Conservation (phyloP, 2,888 invertebrate species). For the Melolontha melolontha region DNA sequence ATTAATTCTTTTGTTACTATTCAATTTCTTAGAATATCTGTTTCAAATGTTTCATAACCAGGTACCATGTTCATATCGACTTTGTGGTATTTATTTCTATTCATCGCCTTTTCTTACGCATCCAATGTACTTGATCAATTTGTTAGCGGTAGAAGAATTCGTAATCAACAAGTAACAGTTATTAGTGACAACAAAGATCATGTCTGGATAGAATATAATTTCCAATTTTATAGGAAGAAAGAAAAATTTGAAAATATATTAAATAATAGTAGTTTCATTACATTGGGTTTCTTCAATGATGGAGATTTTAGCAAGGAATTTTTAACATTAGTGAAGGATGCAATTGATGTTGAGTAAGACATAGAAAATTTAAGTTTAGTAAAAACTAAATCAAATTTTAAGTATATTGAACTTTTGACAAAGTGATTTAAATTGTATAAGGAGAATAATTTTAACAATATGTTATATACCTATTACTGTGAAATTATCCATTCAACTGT, state of each 20-base stretch:
- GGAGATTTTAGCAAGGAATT: neutral
- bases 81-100: neutral
- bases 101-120: neutral
- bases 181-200: neutral
- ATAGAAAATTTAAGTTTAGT: too few species aligned
- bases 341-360: neutral
- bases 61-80: too few species aligned
- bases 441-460: neutral
- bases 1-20: too few species aligned
- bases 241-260: neutral
- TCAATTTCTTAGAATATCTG: too few species aligned
- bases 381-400: too few species aligned
- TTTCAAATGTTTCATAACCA: too few species aligned
- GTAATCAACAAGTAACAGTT: constrained; percentile 7
- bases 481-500: neutral
- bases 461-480: neutral
- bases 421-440: too few species aligned
- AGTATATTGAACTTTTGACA: too few species aligned
- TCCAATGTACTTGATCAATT: constrained; percentile 1
- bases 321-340: neutral
- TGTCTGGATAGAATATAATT: constrained; percentile 28
- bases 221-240: neutral
- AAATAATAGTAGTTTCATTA: neutral
- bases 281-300: neutral
- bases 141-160: neutral